Conservation (phyloP, 2,113 vertebrate species). For the Muntiacus muntjak region DNA sequence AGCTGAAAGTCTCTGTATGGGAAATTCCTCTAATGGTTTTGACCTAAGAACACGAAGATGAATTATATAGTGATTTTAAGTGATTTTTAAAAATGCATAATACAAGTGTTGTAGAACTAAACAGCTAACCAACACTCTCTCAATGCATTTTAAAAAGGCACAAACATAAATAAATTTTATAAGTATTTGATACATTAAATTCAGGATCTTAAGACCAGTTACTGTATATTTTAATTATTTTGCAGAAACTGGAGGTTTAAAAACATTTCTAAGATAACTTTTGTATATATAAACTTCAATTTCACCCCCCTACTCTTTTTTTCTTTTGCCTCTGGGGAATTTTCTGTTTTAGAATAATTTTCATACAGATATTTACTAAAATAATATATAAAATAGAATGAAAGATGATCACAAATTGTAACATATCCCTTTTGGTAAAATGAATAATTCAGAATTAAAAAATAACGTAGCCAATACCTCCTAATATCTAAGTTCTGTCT, state of each 20-base stretch:
- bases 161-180: constrained; percentile 74
- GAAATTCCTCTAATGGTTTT: constrained; percentile 26
- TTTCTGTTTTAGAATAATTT: constrained; percentile 22
- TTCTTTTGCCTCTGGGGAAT: constrained; percentile 24
- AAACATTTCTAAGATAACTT: constrained; percentile 60
- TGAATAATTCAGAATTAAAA: not conserved
- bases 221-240: constrained; percentile 65
- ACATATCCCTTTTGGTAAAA: not conserved
- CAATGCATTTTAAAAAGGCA: constrained; percentile 83
- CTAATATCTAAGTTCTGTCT: constrained; percentile 30
- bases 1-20: constrained; percentile 29
- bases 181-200: constrained; percentile 72
- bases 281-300: constrained; percentile 48
- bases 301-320: not conserved
- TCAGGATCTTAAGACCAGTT: constrained; percentile 70
- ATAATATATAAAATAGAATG: constrained; percentile 37
- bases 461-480: not conserved
- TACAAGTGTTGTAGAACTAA: constrained; percentile 60
- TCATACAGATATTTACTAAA: constrained; percentile 24
- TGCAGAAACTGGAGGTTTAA: constrained; percentile 68
- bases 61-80: constrained; percentile 53
- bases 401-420: not conserved
- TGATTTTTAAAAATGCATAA: constrained; percentile 70
- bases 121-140: constrained; percentile 56
- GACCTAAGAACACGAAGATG: constrained; percentile 29